Conservation (phyloP, 2,113 vertebrate genomes). For the Ursus arctos region DNA sequence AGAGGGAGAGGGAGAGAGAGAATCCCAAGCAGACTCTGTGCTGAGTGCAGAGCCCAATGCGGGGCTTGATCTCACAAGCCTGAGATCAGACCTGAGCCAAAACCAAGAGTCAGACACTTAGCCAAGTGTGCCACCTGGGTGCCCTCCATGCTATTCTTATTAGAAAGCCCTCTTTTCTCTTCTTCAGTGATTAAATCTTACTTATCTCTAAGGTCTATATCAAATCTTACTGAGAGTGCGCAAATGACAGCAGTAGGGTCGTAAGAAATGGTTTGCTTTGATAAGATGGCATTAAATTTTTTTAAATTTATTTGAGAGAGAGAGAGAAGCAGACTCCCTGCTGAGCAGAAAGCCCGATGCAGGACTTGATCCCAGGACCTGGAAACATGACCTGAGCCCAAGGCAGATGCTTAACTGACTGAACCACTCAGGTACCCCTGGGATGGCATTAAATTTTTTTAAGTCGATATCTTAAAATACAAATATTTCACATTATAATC, state of each 20-base stretch:
- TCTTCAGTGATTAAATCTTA: not conserved
- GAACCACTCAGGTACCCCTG: not conserved
- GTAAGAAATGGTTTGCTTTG: not conserved
- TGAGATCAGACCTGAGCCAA: not conserved
- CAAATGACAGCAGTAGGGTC: not conserved
- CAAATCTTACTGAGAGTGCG: not conserved
- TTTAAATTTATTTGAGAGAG: not conserved
- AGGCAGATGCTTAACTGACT: too few species aligned
- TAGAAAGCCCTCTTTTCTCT: not conserved
- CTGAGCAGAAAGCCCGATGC: not conserved
- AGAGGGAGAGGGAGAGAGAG: not conserved
- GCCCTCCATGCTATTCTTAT: not conserved
- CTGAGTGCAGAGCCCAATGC: not conserved
- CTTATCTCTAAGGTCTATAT: not conserved
- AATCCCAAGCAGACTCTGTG: not conserved
- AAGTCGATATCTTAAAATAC: not conserved
- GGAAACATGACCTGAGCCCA: not conserved
- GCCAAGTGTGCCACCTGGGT: not conserved
- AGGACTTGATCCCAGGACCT: not conserved
- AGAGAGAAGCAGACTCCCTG: not conserved
- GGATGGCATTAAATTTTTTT: not conserved
- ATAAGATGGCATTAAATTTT: not conserved
- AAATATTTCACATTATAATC: not conserved
- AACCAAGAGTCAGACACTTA: not conserved
- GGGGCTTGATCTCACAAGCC: not conserved